Evolutionary conservation across 2,888 invertebrate genomes (phyloP).

Genomic region (Sympetrum striolatum): DNA sequence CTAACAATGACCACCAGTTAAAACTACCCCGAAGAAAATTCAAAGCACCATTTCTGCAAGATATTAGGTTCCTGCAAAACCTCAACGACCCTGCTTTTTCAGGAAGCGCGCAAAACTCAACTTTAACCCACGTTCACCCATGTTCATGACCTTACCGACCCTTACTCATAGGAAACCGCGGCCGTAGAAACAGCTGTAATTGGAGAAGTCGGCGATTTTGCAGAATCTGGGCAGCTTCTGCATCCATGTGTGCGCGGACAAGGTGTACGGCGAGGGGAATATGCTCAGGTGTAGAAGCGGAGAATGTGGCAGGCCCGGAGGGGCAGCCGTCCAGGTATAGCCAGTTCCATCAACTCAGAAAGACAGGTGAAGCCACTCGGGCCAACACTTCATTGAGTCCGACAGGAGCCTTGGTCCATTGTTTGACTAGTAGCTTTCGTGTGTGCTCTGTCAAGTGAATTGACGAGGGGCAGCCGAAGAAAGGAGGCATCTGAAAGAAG

Average conservation of each 20-base stretch:
- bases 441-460: neutral
- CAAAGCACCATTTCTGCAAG: too few species aligned
- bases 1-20: too few species aligned
- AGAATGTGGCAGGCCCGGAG: neutral
- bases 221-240: too few species aligned
- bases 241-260: too few species aligned
- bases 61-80: too few species aligned
- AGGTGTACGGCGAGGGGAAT: too few species aligned
- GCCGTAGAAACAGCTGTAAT: neutral
- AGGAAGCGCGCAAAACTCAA: neutral
- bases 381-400: slow-evolving; percentile 4
- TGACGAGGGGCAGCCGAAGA: neutral
- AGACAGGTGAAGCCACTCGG: slow-evolving; percentile 9
- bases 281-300: too few species aligned
- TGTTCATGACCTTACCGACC: neutral
- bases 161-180: too few species aligned
- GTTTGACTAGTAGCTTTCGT: slow-evolving; percentile 23
- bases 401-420: slow-evolving; percentile 18
- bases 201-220: neutral
- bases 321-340: neutral
- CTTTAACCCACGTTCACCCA: neutral
- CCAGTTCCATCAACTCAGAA: neutral
- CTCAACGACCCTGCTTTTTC: too few species aligned
- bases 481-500: neutral
- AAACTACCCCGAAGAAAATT: too few species aligned